These are phyloP conservation scores for Heliconius himera DNA, from an alignment of 1,140 invertebrate genomes.

Conservation along the genomic window DNA sequence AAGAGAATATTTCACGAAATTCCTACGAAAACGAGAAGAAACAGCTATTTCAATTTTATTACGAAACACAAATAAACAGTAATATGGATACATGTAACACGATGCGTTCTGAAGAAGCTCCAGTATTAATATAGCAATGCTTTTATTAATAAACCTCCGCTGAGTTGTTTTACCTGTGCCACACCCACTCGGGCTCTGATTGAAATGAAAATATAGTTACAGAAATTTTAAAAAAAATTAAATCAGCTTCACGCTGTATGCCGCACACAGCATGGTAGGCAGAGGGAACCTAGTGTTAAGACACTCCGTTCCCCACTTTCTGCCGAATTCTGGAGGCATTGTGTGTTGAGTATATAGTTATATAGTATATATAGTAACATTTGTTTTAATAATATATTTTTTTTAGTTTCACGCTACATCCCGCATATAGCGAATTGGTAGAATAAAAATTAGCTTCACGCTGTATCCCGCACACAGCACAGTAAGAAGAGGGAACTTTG, in stretches of 20 bases:
- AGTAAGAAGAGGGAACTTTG: background rate
- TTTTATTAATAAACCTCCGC: constrained; percentile 59
- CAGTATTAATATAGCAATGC: constrained; percentile 63
- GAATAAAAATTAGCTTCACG: background rate
- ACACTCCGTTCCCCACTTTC: no score
- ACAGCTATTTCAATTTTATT: no score
- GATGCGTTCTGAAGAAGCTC: constrained; percentile 55
- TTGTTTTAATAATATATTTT: constrained; percentile 8
- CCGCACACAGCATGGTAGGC: no score
- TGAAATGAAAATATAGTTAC: constrained; percentile 51
- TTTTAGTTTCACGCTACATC: background rate
- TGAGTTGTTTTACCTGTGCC: constrained; percentile 36
- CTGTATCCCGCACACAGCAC: background rate
- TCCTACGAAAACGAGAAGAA: no score
- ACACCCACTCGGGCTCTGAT: constrained; percentile 52
- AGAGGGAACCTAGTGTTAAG: no score
- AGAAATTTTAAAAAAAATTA: no score
- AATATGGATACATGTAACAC: constrained; percentile 43
- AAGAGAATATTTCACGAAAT: no score
- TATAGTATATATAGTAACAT: no score
- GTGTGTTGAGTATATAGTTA: no score
- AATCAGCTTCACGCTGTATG: no score
- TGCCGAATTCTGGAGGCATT: no score
- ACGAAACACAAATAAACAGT: background rate
- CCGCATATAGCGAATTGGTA: background rate